Evolutionary conservation across 1,140 invertebrate genomes (phyloP).

Genomic region (Caenorhabditis remanei): DNA sequence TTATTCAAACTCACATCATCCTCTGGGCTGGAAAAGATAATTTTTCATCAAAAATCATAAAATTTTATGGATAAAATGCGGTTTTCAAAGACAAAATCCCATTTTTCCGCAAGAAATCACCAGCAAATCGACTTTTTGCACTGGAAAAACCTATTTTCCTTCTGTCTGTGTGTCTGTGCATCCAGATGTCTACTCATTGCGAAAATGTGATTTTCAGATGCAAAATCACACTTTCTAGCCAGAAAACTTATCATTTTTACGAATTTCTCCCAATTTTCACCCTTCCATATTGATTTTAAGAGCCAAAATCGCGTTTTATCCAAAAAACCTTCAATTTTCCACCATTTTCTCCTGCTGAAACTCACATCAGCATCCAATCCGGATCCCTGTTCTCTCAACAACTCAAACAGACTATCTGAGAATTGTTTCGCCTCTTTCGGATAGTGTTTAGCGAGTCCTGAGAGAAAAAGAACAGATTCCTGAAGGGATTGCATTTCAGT

Average conservation of each 20-base stretch:
- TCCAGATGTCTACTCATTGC: no score
- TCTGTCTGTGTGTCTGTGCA: no score
- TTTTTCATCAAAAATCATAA: no score
- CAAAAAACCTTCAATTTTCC: slow-evolving; percentile 7
- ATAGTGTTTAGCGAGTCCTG: slow-evolving; percentile 59
- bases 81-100: neutral
- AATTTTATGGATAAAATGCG: neutral
- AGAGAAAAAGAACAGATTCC: slow-evolving; percentile 56
- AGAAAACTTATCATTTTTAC: no score
- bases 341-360: neutral
- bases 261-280: no score
- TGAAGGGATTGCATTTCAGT: slow-evolving; percentile 66
- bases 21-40: slow-evolving; percentile 48
- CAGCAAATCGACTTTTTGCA: no score
- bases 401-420: slow-evolving; percentile 62
- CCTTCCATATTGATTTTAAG: neutral
- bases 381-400: slow-evolving; percentile 63
- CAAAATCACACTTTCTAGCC: no score
- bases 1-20: slow-evolving; percentile 59
- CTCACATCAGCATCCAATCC: slow-evolving; percentile 69
- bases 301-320: neutral
- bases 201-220: no score
- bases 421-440: slow-evolving; percentile 64
- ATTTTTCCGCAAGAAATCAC: no score
- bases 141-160: no score